Evolutionary conservation across 2,888 invertebrate genomes (phyloP).

Genomic region (Lottia scabra): DNA sequence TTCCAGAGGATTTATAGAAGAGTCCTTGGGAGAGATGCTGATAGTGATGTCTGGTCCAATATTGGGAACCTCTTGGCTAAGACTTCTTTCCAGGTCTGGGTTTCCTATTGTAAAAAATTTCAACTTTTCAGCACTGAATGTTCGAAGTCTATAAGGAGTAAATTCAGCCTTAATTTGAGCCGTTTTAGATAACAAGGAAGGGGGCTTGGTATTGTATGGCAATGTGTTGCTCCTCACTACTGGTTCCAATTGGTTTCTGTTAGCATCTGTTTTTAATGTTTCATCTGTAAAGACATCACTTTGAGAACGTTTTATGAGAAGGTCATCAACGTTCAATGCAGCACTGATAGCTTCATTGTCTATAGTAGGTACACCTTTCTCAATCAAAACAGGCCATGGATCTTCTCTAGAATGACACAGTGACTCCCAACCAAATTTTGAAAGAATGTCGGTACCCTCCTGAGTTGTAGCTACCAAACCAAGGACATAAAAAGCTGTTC

Average conservation of each 20-base stretch:
- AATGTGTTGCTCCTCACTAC: conserved; percentile 43
- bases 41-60: too few relatives aligned
- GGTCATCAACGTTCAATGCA: background rate
- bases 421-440: conserved; percentile 78
- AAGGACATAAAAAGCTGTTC: conserved; percentile 87
- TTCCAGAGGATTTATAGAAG: too few relatives aligned
- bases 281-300: background rate
- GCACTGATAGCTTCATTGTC: background rate
- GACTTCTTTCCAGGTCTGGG: conserved; percentile 70
- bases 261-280: conserved; percentile 20
- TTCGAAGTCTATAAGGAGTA: background rate
- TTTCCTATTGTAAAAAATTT: conserved; percentile 72
- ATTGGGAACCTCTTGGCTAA: too few relatives aligned
- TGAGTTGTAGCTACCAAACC: conserved; percentile 87
- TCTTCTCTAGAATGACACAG: conserved; percentile 80
- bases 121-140: background rate
- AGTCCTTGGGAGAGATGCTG: too few relatives aligned
- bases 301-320: background rate
- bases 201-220: conserved; percentile 39
- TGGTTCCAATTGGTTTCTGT: conserved; percentile 11
- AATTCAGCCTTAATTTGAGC: background rate
- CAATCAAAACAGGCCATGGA: conserved; percentile 56
- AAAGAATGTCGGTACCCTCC: conserved; percentile 83
- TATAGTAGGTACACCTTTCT: conserved; percentile 30
- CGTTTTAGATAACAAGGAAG: conserved; percentile 40